Conservation (phyloP, 2,797 vertebrate genomes). For the Muraenolepis orangiensis region DNA sequence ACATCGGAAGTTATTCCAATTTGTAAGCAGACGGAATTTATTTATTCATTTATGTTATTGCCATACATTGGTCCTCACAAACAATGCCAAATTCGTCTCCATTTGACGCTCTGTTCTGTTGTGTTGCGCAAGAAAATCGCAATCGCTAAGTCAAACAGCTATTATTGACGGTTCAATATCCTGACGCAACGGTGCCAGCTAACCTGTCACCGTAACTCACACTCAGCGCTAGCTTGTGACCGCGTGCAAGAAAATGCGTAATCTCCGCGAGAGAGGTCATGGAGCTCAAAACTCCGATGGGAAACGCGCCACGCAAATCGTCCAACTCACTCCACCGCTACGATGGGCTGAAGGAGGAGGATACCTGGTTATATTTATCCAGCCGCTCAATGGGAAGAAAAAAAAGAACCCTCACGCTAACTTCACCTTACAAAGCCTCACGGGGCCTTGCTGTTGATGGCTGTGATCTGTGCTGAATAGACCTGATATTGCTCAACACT, state of each 20-base stretch:
- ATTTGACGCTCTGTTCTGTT: neutral
- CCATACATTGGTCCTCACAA: neutral
- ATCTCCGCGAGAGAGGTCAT: conserved; percentile 14
- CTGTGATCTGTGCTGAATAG: conserved; percentile 51
- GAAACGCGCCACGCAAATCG: conserved; percentile 29
- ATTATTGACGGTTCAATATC: neutral
- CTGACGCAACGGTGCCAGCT: neutral
- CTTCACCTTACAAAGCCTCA: conserved; percentile 39
- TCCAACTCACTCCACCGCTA: conserved; percentile 31
- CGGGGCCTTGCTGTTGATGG: conserved; percentile 51
- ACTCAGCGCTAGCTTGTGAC: conserved; percentile 3
- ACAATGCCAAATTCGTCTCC: no score
- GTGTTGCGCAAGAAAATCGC: neutral
- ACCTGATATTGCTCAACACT: conserved; percentile 52
- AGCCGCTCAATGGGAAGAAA: conserved; percentile 54
- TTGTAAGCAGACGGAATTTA: no score
- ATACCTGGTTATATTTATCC: conserved; percentile 30
- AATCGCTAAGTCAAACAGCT: neutral
- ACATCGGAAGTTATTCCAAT: neutral
- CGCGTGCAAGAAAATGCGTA: conserved; percentile 1
- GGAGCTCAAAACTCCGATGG: conserved; percentile 22
- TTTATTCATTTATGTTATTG: neutral
- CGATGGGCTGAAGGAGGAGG: neutral
- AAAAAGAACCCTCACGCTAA: neutral
- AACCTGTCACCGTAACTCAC: conserved; percentile 11